Evolutionary conservation across 2,113 vertebrate species (phyloP).

Genomic region (Cettia cetti): DNA sequence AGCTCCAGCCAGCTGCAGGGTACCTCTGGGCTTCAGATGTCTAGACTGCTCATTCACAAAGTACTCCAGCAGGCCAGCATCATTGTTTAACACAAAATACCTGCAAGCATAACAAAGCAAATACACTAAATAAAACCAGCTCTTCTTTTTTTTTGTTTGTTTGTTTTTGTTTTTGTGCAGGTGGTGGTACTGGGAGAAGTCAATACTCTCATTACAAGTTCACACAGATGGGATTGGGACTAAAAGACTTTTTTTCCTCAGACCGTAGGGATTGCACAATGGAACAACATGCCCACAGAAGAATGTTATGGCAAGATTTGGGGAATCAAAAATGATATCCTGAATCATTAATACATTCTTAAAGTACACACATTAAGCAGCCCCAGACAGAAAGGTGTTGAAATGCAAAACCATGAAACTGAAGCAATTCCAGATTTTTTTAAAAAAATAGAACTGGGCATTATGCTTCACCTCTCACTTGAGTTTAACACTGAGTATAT

Average conservation of each 20-base stretch:
- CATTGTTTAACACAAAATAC: slow-evolving; percentile 97
- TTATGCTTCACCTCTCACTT: not conserved
- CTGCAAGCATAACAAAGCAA: slow-evolving; percentile 63
- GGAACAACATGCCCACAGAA: not conserved
- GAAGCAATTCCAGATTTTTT: not conserved
- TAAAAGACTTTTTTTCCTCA: not conserved
- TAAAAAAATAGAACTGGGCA: not conserved
- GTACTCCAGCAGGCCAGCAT: slow-evolving; percentile 94
- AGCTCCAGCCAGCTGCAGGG: slow-evolving; percentile 90
- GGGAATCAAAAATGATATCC: not conserved
- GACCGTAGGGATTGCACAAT: not conserved
- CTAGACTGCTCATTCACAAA: slow-evolving; percentile 95
- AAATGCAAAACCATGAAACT: not conserved
- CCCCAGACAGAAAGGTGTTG: not conserved
- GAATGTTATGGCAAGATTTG: not conserved
- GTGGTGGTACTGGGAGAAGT: not conserved
- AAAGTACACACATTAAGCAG: not conserved
- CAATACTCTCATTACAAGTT: not conserved
- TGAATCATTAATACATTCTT: not conserved
- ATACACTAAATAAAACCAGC: not conserved
- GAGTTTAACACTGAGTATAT: not conserved
- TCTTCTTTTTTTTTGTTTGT: no score
- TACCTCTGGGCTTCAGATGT: slow-evolving; percentile 92
- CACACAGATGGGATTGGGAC: not conserved
- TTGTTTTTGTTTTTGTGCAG: no score